A percentile compares a stretch with the other conserved stretches of the same genome.
phyloP scores from a whole-genome alignment of 2,888 invertebrate species.

The Lasioglossum pauxillum region DNA sequence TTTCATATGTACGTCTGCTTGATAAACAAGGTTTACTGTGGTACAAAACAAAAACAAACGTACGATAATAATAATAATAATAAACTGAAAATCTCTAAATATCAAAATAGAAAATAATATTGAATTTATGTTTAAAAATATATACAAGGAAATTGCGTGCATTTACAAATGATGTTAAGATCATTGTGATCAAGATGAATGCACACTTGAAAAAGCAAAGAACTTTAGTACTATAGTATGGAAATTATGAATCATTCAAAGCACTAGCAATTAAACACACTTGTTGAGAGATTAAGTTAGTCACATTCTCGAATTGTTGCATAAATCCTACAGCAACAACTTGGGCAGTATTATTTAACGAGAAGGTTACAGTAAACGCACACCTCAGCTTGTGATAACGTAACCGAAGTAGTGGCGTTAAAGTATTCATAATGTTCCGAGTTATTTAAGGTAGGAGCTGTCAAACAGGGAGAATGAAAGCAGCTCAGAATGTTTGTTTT shows the following conservation, averaged over 20 bases:
- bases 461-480: slow-evolving; percentile 70
- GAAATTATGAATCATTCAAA: slow-evolving; percentile 40
- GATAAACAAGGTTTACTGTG: slow-evolving; percentile 14
- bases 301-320: slow-evolving; percentile 49
- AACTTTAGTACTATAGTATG: slow-evolving; percentile 6
- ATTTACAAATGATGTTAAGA: slow-evolving; percentile 19
- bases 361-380: slow-evolving; percentile 33
- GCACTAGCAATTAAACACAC: slow-evolving; percentile 59
- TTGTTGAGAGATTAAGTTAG: slow-evolving; percentile 56
- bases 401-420: slow-evolving; percentile 17
- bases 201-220: slow-evolving; percentile 19
- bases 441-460: slow-evolving; percentile 63
- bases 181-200: background rate
- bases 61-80: slow-evolving; percentile 9
- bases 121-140: slow-evolving; percentile 33
- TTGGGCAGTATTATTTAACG: slow-evolving; percentile 41
- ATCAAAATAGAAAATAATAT: slow-evolving; percentile 12
- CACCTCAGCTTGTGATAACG: slow-evolving; percentile 30
- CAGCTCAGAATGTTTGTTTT: slow-evolving; percentile 71
- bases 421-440: slow-evolving; percentile 44
- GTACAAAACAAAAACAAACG: slow-evolving; percentile 22
- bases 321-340: slow-evolving; percentile 29
- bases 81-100: slow-evolving; percentile 13
- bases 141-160: slow-evolving; percentile 50
- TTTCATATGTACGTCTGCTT: slow-evolving; percentile 2